Evolutionary conservation across 2,113 vertebrate species (phyloP).

Genomic region (Nothocercus nigrocapillus): DNA sequence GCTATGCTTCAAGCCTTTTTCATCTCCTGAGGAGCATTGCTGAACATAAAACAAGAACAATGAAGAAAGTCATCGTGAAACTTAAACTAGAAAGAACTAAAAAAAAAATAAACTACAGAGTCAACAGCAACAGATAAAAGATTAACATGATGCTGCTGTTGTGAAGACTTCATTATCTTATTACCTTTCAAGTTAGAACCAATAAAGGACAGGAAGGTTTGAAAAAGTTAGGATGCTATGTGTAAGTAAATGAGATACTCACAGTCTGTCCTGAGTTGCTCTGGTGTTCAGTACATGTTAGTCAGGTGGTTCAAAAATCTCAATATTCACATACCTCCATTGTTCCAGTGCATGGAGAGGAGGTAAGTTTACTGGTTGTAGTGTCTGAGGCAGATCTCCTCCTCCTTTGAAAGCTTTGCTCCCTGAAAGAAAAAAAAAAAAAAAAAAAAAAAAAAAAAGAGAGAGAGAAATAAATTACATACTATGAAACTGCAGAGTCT

Average conservation of each 20-base stretch:
- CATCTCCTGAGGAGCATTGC: conserved; percentile 8
- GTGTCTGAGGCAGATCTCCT: not conserved
- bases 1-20: conserved; percentile 20
- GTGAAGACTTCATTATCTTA: conserved; percentile 55
- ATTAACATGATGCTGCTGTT: not conserved
- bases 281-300: not conserved
- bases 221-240: not conserved
- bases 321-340: not conserved
- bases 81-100: conserved; percentile 6
- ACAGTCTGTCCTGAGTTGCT: not conserved
- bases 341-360: not conserved
- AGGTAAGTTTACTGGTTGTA: not conserved
- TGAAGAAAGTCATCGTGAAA: conserved; percentile 38
- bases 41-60: conserved; percentile 42
- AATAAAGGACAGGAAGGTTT: conserved; percentile 39
- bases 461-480: not conserved
- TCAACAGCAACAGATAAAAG: conserved; percentile 39
- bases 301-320: not conserved
- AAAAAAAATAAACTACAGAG: conserved; percentile 13
- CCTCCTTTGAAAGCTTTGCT: not conserved
- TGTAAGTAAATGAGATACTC: conserved; percentile 28
- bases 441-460: too few species aligned
- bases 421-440: not conserved
- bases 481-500: not conserved
- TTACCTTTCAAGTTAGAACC: conserved; percentile 5